phyloP scores from a whole-genome alignment of 2,888 invertebrate species.

The Chrysolina haemoptera region DNA sequence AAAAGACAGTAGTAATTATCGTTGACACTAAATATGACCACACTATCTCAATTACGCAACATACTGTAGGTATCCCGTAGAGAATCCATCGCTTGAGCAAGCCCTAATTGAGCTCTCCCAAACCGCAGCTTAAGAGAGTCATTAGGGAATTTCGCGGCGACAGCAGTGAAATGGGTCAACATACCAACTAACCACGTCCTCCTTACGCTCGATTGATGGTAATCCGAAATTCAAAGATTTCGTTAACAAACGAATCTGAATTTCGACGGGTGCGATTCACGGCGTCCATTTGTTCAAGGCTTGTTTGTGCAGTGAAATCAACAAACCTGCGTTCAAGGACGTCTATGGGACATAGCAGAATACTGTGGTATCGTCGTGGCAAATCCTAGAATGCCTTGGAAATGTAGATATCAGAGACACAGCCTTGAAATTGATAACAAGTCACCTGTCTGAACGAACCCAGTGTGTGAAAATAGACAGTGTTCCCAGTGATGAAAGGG shows the following conservation, averaged over 20 bases:
- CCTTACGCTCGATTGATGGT: constrained; percentile 34
- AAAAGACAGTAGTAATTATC: no score
- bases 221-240: constrained; percentile 36
- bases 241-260: constrained; percentile 35
- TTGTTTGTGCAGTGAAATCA: not conserved
- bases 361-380: no score
- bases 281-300: constrained; percentile 4
- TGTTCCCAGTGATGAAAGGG: no score
- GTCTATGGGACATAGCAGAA: not conserved
- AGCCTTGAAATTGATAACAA: no score
- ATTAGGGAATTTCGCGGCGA: constrained; percentile 33
- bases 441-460: no score
- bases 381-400: no score
- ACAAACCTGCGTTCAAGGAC: not conserved
- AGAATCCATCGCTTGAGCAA: constrained; percentile 16
- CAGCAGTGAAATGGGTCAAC: constrained; percentile 37
- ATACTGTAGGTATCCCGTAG: not conserved
- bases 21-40: not conserved
- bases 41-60: not conserved
- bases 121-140: constrained; percentile 35
- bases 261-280: constrained; percentile 11
- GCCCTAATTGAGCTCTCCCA: constrained; percentile 36
- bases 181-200: constrained; percentile 43
- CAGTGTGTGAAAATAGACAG: no score
- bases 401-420: no score